These are phyloP conservation scores for Uloborus diversus DNA, from an alignment of 1,140 invertebrate species.

Conservation along the genomic window DNA sequence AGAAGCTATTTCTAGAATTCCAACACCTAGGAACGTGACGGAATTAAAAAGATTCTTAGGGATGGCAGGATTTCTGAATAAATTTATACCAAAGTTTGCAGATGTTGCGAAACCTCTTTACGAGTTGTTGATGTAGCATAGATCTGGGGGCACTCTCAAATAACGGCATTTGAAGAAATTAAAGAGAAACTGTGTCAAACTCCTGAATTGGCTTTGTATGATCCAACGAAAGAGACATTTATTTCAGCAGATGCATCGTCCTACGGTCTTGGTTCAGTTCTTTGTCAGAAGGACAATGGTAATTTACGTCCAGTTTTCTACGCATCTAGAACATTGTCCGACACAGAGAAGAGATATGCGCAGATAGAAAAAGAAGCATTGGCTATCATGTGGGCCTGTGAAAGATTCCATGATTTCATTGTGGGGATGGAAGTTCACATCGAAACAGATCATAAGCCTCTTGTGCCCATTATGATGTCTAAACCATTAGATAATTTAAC, in stretches of 20 bases:
- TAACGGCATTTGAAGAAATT: background rate
- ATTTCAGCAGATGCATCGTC: background rate
- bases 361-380: conserved; percentile 5
- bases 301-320: background rate
- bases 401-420: background rate
- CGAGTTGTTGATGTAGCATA: background rate
- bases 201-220: background rate
- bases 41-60: background rate
- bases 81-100: background rate
- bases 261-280: background rate
- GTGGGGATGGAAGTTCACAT: background rate
- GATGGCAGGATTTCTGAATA: background rate
- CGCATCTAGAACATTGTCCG: background rate
- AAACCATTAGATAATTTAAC: background rate
- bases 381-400: background rate
- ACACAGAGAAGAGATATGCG: background rate
- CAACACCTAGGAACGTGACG: background rate
- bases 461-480: background rate
- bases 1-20: background rate
- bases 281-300: background rate
- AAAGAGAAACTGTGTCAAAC: background rate
- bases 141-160: background rate
- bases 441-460: conserved; percentile 2
- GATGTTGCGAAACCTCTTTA: background rate
- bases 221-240: background rate